Base-by-base conservation (phyloP, 2,888 invertebrate genomes). In the Slavum lentiscoides region DNA sequence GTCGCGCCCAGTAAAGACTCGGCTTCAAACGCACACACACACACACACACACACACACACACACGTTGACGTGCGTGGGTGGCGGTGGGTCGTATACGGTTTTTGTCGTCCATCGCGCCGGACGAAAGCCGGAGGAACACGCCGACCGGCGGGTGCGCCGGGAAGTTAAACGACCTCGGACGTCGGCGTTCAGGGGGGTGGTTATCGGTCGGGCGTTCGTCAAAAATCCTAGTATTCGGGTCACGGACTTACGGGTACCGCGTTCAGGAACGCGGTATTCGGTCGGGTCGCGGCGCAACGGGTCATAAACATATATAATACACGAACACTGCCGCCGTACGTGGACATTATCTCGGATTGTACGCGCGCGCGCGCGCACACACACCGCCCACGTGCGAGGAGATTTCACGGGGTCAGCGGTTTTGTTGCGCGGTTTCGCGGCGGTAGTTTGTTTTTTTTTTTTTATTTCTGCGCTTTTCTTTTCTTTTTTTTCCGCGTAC, bases 371-470 rank as follows among this genome's bases (percentile, higher is more conserved):
- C 6, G 6, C 43, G 21, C n/a, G 8, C 6, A 61, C 19, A 43
- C 43, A 73, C 39, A 73, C 17, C 39, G 43, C 21, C 68, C 2
- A 30, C 30, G 21, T 23, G 30, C 30, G 30, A 30, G 30, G n/a
- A 73, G 43, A 73, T 53, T 49, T 37, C 74, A 53, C 64, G 53
- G 64, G 62, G 74, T 74, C 74, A 74, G 74, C 53, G 64, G 53
- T 64, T 64, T 74, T 19, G 39, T n/a, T 59, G n/a, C n/a, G n/a
- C n/a, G n/a, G 58, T 72, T 39, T n/a, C n/a, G n/a, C 39, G 39
- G 39, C 5, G 62, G 53, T 53, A n/a, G n/a, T 30, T 53, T 23
- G 49, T 53, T 68, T 68, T 5, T 21, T 15, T 21, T 49, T 67
- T 43, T 37, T 39, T 39, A 43, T 67, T 68, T 68, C 4, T 19